Evolutionary conservation across 2,888 invertebrate species (phyloP), one percentile per base, ranked within the genome.

Genomic region (Fragum whitleyi): DNA sequence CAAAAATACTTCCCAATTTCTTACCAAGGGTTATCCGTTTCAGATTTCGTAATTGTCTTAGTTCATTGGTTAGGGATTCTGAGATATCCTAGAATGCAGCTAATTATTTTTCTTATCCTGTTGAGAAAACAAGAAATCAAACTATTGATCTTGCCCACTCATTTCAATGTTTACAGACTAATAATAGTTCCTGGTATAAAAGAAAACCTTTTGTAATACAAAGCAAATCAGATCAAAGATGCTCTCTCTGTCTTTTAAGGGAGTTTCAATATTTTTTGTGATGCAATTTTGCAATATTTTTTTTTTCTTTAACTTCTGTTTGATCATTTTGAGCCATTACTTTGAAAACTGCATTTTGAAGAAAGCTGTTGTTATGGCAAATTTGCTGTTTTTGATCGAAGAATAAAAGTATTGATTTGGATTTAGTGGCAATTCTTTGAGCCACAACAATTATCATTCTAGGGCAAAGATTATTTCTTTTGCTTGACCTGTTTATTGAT

Each of bases 81-180:
- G 47, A 47, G 47, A 47, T 47, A 47, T 47, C n/a, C 47, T 47
- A 47, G 47, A 53, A 57, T 14, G 26, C 3, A n/a, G 11, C 26
- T 57, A 57, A 26, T 57, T 57, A 21, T 26, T 57, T 57, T 57
- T 26, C 57, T 57, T 26, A 26, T 57, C 21, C 57, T 57, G 21
- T 26, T 23, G 57, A 57, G 57, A 57, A 57, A 57, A 57, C 21
- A 21, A 57, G 26, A 26, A 57, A 57, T 26, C 23, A 57, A 57
- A 57, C 57, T 57, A 57, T 57, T 57, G 57, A 57, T 57, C 57
- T 57, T 57, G 57, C 57, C 57, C 57, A 26, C 26, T 19, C 26
- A n/a, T 23, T 26, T n/a, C 21, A 26, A 57, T 57, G 21, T 11
- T 26, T 57, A 26, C 26, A 57, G 23, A 57, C 57, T 57, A 23